Conservation (phyloP, 2,113 vertebrate genomes). For the Polypterus senegalus region DNA sequence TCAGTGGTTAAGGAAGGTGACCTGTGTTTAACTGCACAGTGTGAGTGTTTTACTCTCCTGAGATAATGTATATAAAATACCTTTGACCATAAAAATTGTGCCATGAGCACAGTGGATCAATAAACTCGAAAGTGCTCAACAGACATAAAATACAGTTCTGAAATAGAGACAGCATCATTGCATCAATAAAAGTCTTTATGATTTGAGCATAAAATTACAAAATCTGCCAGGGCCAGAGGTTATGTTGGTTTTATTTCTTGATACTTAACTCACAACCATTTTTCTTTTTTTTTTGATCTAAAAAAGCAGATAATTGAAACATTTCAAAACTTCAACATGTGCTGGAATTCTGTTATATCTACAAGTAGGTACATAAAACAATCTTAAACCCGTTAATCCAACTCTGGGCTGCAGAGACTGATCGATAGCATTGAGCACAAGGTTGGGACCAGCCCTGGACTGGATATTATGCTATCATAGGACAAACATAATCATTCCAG, state of each 20-base stretch:
- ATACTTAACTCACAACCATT: not conserved
- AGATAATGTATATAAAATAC: slow-evolving; percentile 5
- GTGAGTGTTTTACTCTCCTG: slow-evolving; percentile 4
- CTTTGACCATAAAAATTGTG: not conserved
- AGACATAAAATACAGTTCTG: not conserved
- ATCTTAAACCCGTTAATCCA: too few relatives aligned
- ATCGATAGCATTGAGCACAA: too few relatives aligned
- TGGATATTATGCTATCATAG: too few relatives aligned
- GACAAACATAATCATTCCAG: too few relatives aligned
- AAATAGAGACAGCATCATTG: not conserved
- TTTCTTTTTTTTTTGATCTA: not conserved
- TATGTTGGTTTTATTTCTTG: not conserved
- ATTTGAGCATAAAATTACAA: not conserved
- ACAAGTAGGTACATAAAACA: too few relatives aligned
- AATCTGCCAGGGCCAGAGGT: not conserved
- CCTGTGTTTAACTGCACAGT: slow-evolving; percentile 6
- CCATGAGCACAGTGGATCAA: slow-evolving; percentile 5
- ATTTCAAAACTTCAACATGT: not conserved
- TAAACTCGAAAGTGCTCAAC: slow-evolving; percentile 10
- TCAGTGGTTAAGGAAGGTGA: slow-evolving; percentile 4
- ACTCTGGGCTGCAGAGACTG: too few relatives aligned
- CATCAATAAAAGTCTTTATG: slow-evolving; percentile 4
- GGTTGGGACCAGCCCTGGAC: too few relatives aligned
- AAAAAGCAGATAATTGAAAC: not conserved
- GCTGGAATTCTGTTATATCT: too few relatives aligned